phyloP scores from a whole-genome alignment of 2,113 vertebrate species.

The Lasiurus borealis region DNA sequence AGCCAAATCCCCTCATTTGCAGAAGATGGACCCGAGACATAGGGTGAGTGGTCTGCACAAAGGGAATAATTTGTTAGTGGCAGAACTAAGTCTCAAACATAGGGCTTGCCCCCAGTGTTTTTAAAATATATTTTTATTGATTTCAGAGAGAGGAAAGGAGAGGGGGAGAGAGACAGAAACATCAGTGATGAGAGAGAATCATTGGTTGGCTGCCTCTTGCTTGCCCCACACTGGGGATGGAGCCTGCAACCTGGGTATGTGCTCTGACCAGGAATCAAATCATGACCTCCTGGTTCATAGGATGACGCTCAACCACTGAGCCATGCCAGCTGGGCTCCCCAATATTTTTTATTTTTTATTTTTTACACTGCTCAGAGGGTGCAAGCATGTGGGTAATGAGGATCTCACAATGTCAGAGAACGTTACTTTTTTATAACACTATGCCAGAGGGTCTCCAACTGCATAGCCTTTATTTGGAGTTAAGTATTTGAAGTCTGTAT shows the following conservation, averaged over 20 bases:
- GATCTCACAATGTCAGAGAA: not conserved
- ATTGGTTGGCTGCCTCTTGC: too few relatives aligned
- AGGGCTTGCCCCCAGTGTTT: not conserved
- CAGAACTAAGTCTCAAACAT: not conserved
- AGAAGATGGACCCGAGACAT: not conserved
- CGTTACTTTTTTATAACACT: not conserved
- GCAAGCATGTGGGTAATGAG: not conserved
- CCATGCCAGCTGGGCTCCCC: not conserved
- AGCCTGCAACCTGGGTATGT: too few relatives aligned
- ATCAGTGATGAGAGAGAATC: too few relatives aligned
- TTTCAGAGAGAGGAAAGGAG: too few relatives aligned
- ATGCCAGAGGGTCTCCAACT: not conserved
- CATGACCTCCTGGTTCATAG: too few relatives aligned
- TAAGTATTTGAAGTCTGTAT: not conserved
- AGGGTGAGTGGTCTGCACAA: not conserved
- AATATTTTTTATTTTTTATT: not conserved
- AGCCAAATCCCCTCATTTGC: not conserved
- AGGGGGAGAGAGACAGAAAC: too few relatives aligned
- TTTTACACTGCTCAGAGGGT: accelerated
- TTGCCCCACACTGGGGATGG: too few relatives aligned
- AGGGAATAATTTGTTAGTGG: too few relatives aligned
- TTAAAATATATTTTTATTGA: too few relatives aligned
- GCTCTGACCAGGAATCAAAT: too few relatives aligned
- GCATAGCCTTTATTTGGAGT: not conserved
- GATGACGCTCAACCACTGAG: too few relatives aligned